phyloP scores from a whole-genome alignment of 2,113 vertebrate species.

The Argyrosomus japonicus region DNA sequence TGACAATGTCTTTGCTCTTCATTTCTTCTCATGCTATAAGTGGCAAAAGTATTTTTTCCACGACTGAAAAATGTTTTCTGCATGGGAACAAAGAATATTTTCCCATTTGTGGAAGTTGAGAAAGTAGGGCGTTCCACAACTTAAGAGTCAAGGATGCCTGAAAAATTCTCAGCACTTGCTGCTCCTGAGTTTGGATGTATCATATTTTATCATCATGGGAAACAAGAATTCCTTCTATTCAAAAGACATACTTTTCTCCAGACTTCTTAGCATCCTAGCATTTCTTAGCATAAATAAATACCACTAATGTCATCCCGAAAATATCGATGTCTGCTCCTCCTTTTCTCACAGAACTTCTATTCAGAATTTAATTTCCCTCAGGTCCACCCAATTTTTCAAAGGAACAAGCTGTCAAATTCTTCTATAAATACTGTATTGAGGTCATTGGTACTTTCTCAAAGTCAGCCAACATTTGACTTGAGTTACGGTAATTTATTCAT shows the following conservation, averaged over 20 bases:
- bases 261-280: conserved; percentile 23
- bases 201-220: conserved; percentile 40
- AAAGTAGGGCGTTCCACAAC: conserved; percentile 12
- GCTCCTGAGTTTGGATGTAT: conserved; percentile 12
- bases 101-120: conserved; percentile 48
- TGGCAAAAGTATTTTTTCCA: conserved; percentile 18
- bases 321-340: not conserved
- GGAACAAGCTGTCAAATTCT: not conserved
- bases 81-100: conserved; percentile 55
- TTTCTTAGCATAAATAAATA: conserved; percentile 24
- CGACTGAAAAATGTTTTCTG: conserved; percentile 18
- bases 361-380: not conserved
- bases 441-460: not conserved
- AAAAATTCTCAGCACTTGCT: conserved; percentile 44
- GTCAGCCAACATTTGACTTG: not conserved
- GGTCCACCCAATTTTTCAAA: not conserved
- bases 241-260: conserved; percentile 18
- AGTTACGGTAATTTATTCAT: not conserved
- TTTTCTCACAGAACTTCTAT: not conserved
- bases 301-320: not conserved
- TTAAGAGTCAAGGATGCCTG: conserved; percentile 33
- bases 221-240: conserved; percentile 22
- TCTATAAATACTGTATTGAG: not conserved
- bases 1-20: not conserved
- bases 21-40: not conserved